Evolutionary conservation across 2,113 vertebrate genomes (phyloP), one percentile per base, ranked within the genome.

Genomic region (Petromus typicus): DNA sequence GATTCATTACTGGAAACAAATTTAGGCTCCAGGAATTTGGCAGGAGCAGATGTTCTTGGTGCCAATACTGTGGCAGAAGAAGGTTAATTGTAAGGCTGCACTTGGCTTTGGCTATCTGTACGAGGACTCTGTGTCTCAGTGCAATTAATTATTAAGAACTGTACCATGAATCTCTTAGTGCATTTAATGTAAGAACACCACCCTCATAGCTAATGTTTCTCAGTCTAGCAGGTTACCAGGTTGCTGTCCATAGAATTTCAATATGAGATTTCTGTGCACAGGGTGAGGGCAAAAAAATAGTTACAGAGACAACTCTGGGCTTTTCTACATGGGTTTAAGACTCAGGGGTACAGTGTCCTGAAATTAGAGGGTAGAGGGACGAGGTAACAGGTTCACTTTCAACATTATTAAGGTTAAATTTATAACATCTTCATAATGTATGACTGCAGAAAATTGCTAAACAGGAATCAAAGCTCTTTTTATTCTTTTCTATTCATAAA

Each of bases 1-100:
- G 93, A 96, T 78, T 95, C 78, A 94, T 86, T 97, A 93, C n/a
- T 84, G 57, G 84, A 96, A 96, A 96, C 80, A 94, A 89, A 71
- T 96, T 81, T 96, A 92, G 89, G 75, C 59, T 96, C 43, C 30
- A 88, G 89, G 80, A 95, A 96, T 92, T 90, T 97, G 94, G 92
- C 91, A 97, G 76, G 76, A 92, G 54, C 63, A 61, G 76, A 76
- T 84, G 66, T 16, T 90, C n/a, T 91, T 5, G 1, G 40, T 91
- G 79, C 94, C 84, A 89, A 89, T 71, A 91, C 69, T 85, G 83
- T 69, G 86, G 94, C 89, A 86, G n/a, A 64, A 92, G 56, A 91
- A 93, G 93, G 94, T 94, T 93, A 93, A 95, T 93, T 87, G 40
- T 91, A 95, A 94, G 80, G 43, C 91, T 34, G 9, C 56, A 85